A percentile compares a stretch with the other conserved stretches of the same genome.
These are phyloP conservation scores for Clusia tigrina DNA, from an alignment of 2,888 invertebrate genomes.

Conservation along the genomic window DNA sequence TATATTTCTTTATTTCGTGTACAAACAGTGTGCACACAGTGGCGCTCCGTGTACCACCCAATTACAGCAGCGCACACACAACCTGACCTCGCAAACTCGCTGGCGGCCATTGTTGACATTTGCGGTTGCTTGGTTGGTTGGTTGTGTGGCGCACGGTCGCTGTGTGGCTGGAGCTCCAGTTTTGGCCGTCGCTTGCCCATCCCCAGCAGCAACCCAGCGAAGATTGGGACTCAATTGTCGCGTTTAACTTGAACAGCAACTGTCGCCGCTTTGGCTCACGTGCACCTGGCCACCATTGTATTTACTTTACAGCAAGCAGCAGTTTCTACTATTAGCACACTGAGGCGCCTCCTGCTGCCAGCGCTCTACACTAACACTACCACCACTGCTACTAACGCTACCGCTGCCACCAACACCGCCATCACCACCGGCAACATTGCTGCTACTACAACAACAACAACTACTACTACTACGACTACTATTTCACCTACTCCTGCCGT, in stretches of 20 bases:
- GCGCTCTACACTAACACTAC: background rate
- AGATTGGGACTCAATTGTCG: too few relatives aligned
- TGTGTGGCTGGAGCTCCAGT: too few relatives aligned
- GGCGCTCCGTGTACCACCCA: too few relatives aligned
- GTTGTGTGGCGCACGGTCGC: too few relatives aligned
- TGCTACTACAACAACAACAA: conserved; percentile 25
- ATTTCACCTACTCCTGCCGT: background rate
- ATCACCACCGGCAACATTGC: too few relatives aligned
- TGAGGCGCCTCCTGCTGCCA: background rate
- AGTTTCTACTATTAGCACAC: background rate
- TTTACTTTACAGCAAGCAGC: too few relatives aligned
- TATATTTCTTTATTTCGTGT: too few relatives aligned
- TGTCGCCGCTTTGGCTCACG: too few relatives aligned
- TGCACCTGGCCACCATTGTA: too few relatives aligned
- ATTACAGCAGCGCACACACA: background rate
- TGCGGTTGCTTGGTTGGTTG: conserved; percentile 9
- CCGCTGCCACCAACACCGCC: background rate
- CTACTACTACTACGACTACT: conserved; percentile 23
- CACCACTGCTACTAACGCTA: background rate
- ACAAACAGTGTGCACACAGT: too few relatives aligned
- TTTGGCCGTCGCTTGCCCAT: conserved; percentile 37
- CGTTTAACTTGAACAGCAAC: too few relatives aligned
- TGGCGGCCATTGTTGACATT: conserved; percentile 35
- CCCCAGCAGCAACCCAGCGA: too few relatives aligned
- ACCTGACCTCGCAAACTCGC: conserved; percentile 3